Evolutionary conservation across 2,888 invertebrate genomes (phyloP).

Genomic region (Stenoptilia bipunctidactyla): DNA sequence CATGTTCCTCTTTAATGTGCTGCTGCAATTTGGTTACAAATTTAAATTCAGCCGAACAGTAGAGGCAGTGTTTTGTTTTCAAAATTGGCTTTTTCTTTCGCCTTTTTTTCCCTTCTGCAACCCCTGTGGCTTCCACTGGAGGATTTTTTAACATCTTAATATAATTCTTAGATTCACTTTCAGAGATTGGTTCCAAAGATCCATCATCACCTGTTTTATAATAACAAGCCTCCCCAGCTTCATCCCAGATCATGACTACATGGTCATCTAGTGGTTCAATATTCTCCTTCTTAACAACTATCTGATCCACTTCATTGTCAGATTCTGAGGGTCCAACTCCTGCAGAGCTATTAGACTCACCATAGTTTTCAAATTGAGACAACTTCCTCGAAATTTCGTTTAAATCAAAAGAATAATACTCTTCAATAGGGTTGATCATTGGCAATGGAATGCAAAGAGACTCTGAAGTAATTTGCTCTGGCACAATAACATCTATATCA

Average conservation of each 20-base stretch:
- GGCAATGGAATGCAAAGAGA: conserved; percentile 39
- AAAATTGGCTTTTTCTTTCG: conserved; percentile 39
- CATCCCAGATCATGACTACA: conserved; percentile 31
- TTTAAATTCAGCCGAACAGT: conserved; percentile 45
- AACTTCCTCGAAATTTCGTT: conserved; percentile 19
- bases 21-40: conserved; percentile 45
- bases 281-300: conserved; percentile 17
- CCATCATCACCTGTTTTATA: conserved; percentile 23
- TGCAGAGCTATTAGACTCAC: no score
- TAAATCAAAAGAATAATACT: conserved; percentile 28
- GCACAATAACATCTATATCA: conserved; percentile 18
- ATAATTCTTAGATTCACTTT: conserved; percentile 5
- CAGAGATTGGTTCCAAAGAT: conserved; percentile 18
- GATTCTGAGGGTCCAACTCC: background rate
- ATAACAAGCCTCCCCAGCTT: conserved; percentile 23
- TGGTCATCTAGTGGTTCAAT: conserved; percentile 14
- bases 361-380: background rate
- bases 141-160: background rate
- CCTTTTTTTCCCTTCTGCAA: conserved; percentile 16
- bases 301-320: conserved; percentile 11
- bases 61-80: conserved; percentile 24
- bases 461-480: conserved; percentile 21
- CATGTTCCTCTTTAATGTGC: conserved; percentile 47
- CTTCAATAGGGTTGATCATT: conserved; percentile 18
- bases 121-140: background rate